These are phyloP conservation scores for Triops longicaudatus DNA, from an alignment of 1,140 invertebrate species.

Conservation along the genomic window DNA sequence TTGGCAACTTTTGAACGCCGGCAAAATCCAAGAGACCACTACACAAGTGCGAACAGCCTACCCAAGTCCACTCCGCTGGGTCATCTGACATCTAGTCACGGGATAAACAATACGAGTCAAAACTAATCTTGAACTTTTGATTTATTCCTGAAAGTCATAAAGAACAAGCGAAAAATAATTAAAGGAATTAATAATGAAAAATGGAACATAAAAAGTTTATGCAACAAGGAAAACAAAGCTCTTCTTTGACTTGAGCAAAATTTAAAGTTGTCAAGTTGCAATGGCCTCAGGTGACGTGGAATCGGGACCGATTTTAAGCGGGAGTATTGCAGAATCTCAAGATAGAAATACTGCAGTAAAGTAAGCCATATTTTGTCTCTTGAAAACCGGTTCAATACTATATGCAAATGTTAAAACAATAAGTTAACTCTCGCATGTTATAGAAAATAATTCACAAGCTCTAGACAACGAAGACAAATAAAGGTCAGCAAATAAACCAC, in stretches of 20 bases:
- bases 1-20: neutral
- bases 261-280: neutral
- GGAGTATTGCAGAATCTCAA: constrained; percentile 11
- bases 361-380: neutral
- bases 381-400: no score
- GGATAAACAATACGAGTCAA: neutral
- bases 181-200: no score
- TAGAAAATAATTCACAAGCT: no score
- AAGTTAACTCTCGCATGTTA: no score
- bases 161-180: no score
- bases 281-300: constrained; percentile 13
- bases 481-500: no score
- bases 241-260: neutral
- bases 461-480: no score
- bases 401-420: no score
- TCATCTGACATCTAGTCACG: neutral
- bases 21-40: neutral
- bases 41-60: neutral
- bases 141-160: neutral
- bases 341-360: neutral
- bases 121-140: neutral
- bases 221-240: neutral
- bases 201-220: no score
- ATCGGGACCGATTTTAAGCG: neutral
- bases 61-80: neutral